Percentiles rank a stretch among this genome's conserved stretches.
These are phyloP conservation scores for Microtus ochrogaster DNA, from an alignment of 2,113 vertebrate genomes.

Conservation along the genomic window DNA sequence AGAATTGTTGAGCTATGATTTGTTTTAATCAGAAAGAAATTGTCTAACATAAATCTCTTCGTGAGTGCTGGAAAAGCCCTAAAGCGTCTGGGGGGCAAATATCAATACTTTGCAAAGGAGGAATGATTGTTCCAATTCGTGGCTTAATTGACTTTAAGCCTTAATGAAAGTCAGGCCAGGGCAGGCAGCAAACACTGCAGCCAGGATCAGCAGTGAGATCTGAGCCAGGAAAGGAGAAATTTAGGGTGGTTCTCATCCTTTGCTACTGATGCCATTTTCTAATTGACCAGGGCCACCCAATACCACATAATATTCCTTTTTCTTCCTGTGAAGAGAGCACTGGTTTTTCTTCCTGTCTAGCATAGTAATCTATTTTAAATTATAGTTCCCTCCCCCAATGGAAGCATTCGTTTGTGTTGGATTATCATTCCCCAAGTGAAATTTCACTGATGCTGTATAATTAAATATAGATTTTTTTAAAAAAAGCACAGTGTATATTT, in stretches of 20 bases:
- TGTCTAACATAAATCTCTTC: slow-evolving; percentile 92
- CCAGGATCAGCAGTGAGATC: slow-evolving; percentile 81
- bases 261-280: slow-evolving; percentile 84
- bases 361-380: slow-evolving; percentile 83
- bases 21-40: slow-evolving; percentile 92
- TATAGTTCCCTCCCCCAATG: slow-evolving; percentile 75
- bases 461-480: slow-evolving; percentile 65
- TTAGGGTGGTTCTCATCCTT: slow-evolving; percentile 80
- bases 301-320: slow-evolving; percentile 79
- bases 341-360: slow-evolving; percentile 64
- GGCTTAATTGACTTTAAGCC: slow-evolving; percentile 97
- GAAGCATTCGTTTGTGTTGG: slow-evolving; percentile 83
- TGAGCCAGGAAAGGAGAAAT: slow-evolving; percentile 68
- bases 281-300: slow-evolving; percentile 75
- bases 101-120: slow-evolving; percentile 96
- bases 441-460: slow-evolving; percentile 70
- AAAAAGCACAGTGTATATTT: slow-evolving; percentile 57
- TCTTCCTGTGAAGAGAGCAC: slow-evolving; percentile 75
- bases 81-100: slow-evolving; percentile 88
- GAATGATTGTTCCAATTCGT: slow-evolving; percentile 94
- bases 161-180: slow-evolving; percentile 92
- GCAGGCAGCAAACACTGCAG: slow-evolving; percentile 86
- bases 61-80: slow-evolving; percentile 90
- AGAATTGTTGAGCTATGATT: slow-evolving; percentile 90
- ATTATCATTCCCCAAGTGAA: slow-evolving; percentile 75